These are phyloP conservation scores for Heteromurus nitidus DNA, from an alignment of 2,888 invertebrate species.

Conservation along the genomic window DNA sequence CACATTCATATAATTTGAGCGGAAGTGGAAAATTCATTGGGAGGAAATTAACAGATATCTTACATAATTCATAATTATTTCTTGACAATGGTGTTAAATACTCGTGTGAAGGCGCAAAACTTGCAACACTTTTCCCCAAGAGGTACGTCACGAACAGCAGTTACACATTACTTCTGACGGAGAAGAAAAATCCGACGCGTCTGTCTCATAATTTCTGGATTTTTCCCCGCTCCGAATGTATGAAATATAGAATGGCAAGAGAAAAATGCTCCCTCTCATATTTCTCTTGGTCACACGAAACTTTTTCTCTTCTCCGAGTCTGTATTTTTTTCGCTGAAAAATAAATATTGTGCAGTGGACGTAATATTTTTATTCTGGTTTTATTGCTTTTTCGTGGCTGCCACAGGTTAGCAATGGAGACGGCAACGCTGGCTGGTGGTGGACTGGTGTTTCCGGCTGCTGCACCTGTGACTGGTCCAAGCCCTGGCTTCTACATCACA, in stretches of 20 bases:
- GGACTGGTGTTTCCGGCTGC: conserved; percentile 73
- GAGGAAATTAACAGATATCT: conserved; percentile 56
- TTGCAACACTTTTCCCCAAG: too few relatives aligned
- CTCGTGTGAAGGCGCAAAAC: too few relatives aligned
- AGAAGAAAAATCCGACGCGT: too few relatives aligned
- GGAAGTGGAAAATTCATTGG: conserved; percentile 30
- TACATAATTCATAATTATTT: conserved; percentile 40
- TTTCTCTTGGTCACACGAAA: too few relatives aligned
- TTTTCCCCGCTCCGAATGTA: too few relatives aligned
- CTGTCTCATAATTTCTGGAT: too few relatives aligned
- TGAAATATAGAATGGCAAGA: too few relatives aligned
- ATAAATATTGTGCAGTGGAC: neutral
- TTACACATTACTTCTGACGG: too few relatives aligned
- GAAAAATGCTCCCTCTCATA: too few relatives aligned
- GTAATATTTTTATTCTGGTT: conserved; percentile 34
- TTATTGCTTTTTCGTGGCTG: conserved; percentile 53
- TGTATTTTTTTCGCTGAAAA: too few relatives aligned
- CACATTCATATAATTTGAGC: conserved; percentile 44
- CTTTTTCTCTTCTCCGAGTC: too few relatives aligned
- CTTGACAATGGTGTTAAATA: conserved; percentile 37
- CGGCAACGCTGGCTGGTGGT: conserved; percentile 85
- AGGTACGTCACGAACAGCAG: too few relatives aligned
- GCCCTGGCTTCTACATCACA: conserved; percentile 74
- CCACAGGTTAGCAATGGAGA: conserved; percentile 95
- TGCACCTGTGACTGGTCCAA: conserved; percentile 72